Base-by-base conservation (phyloP, 2,113 vertebrate species). In the Otus sunia region DNA sequence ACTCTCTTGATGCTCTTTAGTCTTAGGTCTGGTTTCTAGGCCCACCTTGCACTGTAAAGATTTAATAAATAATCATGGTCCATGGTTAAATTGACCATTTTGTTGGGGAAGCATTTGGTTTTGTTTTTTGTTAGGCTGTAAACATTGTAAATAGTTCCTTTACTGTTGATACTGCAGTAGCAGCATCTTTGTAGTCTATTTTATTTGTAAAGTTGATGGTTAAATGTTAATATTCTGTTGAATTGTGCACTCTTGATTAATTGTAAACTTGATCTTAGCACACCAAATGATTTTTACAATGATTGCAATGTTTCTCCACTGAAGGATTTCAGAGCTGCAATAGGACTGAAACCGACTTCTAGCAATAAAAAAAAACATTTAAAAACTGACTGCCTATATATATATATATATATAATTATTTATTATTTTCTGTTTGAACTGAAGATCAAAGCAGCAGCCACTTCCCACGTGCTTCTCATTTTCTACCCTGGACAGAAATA, bases 341-440 rank as follows among this genome's bases (percentile, higher is more conserved):
- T 98, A 98, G 98, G 95, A 90, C 96, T 97, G 62, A 96, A 97
- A 83, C 87, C 94, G 62, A 94, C 95, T 92, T 98, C 98, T 98
- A 98, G 98, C 98, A 98, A 99, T 99, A 98, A 99, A 98, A 88
- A 63, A 86, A 95, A 97, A 68, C 26, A 85, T 64, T 63, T 66
- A 68, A 82, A 84, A 95, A 5, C 55, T 10, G 72, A 5, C 56
- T 86, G 67, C 75, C 60, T 91, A 30, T 29, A 36, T 15, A 25
- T 36, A 8, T 50, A 3, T 71, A 2, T 36, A 16, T 18, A 60
- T 39, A 39, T 39, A 41, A 63, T 52, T 52, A 47, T 37, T 83
- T 62, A 55, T 68, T 68, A 23, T 56, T 69, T 82, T 49, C 56
- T 56, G 0, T 86, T 64, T 64, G 83, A 69, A 81, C 34, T 13